A percentile compares a stretch with the other conserved stretches of the same genome.
Conservation (phyloP, 2,888 invertebrate genomes). For the Harpalus rubripes region DNA sequence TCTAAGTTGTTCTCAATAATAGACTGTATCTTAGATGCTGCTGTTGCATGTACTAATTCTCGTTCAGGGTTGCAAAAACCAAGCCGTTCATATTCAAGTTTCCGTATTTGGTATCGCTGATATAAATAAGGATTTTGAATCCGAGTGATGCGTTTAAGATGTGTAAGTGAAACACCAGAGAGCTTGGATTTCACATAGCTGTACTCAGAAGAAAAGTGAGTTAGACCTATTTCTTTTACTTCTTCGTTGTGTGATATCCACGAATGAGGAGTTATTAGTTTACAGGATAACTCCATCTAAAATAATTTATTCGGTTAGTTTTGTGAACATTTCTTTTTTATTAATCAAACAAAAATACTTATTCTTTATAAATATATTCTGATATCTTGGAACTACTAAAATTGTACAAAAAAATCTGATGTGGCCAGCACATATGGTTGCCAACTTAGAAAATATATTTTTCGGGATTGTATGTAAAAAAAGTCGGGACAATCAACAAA, state of each 20-base stretch:
- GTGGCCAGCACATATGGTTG: too few relatives aligned
- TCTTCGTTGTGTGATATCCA: conserved; percentile 45
- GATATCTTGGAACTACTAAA: too few relatives aligned
- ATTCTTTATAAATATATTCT: too few relatives aligned
- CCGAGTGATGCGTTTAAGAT: conserved; percentile 68
- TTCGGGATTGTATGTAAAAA: too few relatives aligned
- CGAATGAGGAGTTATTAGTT: background rate
- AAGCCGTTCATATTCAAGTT: conserved; percentile 71
- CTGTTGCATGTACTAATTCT: conserved; percentile 72
- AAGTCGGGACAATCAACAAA: too few relatives aligned
- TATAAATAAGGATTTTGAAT: conserved; percentile 73
- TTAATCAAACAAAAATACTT: too few relatives aligned
- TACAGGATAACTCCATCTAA: background rate
- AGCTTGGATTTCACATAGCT: background rate
- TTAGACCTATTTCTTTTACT: conserved; percentile 37
- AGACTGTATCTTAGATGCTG: conserved; percentile 70
- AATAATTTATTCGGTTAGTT: background rate
- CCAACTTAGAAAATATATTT: too few relatives aligned
- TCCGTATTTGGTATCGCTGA: conserved; percentile 71
- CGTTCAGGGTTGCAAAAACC: conserved; percentile 66
- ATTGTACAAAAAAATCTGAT: too few relatives aligned
- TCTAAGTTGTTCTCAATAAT: conserved; percentile 73
- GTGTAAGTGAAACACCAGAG: background rate
- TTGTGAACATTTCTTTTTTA: too few relatives aligned
- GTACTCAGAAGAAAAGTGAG: background rate